These are phyloP conservation scores for Lasioglossum vierecki DNA, from an alignment of 2,888 invertebrate species.

Conservation along the genomic window DNA sequence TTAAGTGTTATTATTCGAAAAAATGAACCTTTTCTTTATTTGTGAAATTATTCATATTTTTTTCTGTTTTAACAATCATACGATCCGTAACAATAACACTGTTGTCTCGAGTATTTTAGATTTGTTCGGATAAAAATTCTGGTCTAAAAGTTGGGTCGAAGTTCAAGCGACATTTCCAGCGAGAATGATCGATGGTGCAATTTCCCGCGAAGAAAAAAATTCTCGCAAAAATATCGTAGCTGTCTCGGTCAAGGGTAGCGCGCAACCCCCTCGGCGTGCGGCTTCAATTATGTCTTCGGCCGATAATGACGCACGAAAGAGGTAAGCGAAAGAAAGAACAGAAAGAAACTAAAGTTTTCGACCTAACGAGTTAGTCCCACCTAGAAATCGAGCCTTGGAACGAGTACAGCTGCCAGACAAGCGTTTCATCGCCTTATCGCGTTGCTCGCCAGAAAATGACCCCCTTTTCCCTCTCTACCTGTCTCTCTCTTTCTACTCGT, in stretches of 20 bases:
- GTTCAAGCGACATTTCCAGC: background rate
- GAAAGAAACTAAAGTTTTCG: background rate
- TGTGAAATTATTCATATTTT: no score
- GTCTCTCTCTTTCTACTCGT: background rate
- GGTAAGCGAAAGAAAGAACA: no score
- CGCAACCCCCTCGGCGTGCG: conserved; percentile 17
- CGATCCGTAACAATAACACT: no score
- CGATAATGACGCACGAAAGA: conserved; percentile 22
- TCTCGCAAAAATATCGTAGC: background rate
- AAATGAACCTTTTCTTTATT: no score
- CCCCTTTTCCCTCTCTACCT: background rate
- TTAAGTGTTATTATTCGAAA: no score
- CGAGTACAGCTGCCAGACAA: background rate
- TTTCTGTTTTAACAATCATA: no score
- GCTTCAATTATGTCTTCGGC: conserved; percentile 29
- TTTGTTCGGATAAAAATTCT: background rate
- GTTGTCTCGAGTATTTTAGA: background rate
- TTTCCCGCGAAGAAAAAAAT: background rate
- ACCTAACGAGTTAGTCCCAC: conserved; percentile 18
- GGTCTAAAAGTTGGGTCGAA: background rate
- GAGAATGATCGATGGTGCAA: background rate
- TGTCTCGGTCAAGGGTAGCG: background rate
- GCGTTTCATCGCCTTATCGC: background rate
- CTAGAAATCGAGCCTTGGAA: conserved; percentile 8
- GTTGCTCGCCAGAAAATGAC: conserved; percentile 3